These are phyloP conservation scores for Drosophila tsacasi DNA, from an alignment of 1,140 invertebrate species.

Conservation along the genomic window DNA sequence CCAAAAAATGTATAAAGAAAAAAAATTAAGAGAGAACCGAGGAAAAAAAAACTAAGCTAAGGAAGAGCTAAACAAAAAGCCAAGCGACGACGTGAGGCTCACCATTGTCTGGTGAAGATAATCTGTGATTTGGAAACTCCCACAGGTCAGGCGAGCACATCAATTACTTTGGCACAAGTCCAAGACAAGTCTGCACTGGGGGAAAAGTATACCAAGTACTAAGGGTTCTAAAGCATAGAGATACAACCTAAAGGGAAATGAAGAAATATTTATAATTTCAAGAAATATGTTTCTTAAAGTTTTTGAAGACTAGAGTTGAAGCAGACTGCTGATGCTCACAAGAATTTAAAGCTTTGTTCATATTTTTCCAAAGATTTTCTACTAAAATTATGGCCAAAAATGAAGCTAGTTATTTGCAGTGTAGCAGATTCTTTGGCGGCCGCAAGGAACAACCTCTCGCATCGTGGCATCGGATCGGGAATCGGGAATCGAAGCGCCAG, in stretches of 20 bases:
- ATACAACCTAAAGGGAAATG: no score
- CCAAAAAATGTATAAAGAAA: constrained; percentile 41
- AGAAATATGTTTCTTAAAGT: neutral
- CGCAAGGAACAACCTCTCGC: constrained; percentile 32
- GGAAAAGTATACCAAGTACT: neutral
- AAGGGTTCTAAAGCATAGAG: neutral
- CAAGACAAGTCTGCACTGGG: constrained; percentile 35
- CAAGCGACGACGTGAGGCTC: constrained; percentile 78
- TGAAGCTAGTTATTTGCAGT: neutral
- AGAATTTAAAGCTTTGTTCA: no score
- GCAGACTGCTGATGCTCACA: neutral
- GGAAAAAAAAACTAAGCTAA: constrained; percentile 8
- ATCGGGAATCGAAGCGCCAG: constrained; percentile 43
- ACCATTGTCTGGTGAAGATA: constrained; percentile 83
- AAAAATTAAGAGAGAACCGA: constrained; percentile 2
- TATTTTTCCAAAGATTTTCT: neutral
- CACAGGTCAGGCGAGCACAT: constrained; percentile 84
- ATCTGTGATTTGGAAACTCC: constrained; percentile 85
- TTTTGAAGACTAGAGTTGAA: neutral
- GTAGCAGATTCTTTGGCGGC: constrained; percentile 20
- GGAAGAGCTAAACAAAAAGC: constrained; percentile 48
- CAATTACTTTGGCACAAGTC: constrained; percentile 84
- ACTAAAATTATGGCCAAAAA: no score
- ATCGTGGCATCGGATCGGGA: constrained; percentile 42
- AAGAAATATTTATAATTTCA: neutral